These are phyloP conservation scores for Nothocercus julius DNA, from an alignment of 2,113 vertebrate species.

Conservation along the genomic window DNA sequence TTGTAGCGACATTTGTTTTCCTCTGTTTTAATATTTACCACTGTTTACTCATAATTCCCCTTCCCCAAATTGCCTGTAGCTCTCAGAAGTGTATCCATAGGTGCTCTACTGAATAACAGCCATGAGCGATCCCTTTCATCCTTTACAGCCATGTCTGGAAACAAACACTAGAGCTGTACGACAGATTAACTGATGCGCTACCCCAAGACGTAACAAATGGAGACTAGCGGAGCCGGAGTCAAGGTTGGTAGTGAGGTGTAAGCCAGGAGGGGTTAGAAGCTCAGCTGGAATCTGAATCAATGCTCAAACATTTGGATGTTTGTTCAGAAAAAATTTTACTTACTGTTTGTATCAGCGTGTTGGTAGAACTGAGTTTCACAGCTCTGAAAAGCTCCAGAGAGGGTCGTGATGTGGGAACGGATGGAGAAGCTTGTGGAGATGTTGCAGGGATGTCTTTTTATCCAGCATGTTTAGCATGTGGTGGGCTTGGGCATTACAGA, in stretches of 20 bases:
- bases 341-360: not conserved
- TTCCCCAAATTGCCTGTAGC: conserved; percentile 7
- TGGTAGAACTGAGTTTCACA: not conserved
- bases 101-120: conserved; percentile 18
- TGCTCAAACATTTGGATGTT: not conserved
- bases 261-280: not conserved
- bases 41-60: conserved; percentile 43
- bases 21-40: conserved; percentile 28
- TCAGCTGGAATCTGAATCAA: not conserved
- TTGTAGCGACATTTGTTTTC: not conserved
- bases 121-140: not conserved
- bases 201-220: conserved; percentile 8
- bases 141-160: conserved; percentile 21
- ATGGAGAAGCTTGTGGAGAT: not conserved
- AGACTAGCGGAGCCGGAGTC: not conserved
- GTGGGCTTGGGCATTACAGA: not conserved
- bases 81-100: not conserved
- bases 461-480: not conserved
- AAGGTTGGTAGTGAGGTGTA: not conserved
- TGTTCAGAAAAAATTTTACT: not conserved
- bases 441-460: not conserved
- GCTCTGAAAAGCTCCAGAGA: not conserved
- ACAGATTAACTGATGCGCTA: conserved; percentile 34
- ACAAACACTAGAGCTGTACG: not conserved
- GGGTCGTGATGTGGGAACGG: not conserved